Conservation (phyloP, 2,797 vertebrate species). For the Anniella stebbinsi region DNA sequence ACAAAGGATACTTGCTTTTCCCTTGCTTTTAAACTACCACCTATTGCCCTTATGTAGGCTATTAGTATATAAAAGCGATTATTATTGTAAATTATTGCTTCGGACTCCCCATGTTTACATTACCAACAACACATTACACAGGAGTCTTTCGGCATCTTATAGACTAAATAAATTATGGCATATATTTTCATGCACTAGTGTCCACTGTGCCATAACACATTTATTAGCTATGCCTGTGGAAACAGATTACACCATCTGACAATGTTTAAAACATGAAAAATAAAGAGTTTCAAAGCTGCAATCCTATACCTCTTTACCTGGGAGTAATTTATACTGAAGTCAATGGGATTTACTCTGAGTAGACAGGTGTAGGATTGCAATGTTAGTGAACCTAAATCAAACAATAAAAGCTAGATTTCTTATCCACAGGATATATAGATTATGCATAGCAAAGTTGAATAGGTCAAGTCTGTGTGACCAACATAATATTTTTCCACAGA, state of each 20-base stretch:
- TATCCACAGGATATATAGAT: background rate
- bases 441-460: background rate
- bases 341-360: background rate
- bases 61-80: background rate
- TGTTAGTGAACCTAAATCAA: background rate
- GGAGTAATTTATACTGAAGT: background rate
- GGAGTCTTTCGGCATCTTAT: background rate
- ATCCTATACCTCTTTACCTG: background rate
- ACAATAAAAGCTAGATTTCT: background rate
- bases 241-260: background rate
- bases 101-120: background rate
- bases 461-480: background rate
- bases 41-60: background rate
- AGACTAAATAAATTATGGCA: background rate
- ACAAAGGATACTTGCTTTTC: background rate
- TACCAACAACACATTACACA: background rate
- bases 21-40: background rate
- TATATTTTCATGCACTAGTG: too few relatives aligned
- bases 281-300: background rate
- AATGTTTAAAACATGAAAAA: background rate
- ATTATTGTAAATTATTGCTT: background rate
- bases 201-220: background rate
- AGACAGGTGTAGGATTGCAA: background rate
- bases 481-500: conserved; percentile 58
- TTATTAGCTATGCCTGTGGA: background rate